phyloP scores from a whole-genome alignment of 1,140 invertebrate species.

The Drosophila murphyi region DNA sequence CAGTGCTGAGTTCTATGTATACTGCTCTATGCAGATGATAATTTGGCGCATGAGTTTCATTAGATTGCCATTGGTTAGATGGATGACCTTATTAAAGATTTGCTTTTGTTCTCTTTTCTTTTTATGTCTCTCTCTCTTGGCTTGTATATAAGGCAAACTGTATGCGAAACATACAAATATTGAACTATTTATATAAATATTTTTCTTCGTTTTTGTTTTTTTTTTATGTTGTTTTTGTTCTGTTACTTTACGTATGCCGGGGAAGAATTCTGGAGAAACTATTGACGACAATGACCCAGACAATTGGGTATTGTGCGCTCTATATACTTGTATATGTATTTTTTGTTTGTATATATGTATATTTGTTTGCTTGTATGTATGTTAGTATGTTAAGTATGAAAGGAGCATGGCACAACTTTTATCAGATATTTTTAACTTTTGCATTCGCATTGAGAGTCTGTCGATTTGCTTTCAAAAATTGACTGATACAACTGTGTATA shows the following conservation, averaged over 20 bases:
- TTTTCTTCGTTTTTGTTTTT: conserved; percentile 28
- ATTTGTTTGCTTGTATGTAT: conserved; percentile 6
- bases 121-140: conserved; percentile 52
- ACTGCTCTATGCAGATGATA: conserved; percentile 35
- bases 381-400: conserved; percentile 26
- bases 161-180: conserved; percentile 77
- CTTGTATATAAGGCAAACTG: conserved; percentile 83
- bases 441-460: conserved; percentile 36
- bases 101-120: conserved; percentile 9
- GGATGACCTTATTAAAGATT: conserved; percentile 34
- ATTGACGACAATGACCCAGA: conserved; percentile 21
- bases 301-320: conserved; percentile 19
- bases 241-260: conserved; percentile 57
- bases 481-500: conserved; percentile 56
- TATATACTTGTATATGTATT: conserved; percentile 14
- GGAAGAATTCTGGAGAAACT: conserved; percentile 66
- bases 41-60: conserved; percentile 57
- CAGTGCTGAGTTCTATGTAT: conserved; percentile 33
- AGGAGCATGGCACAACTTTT: conserved; percentile 50
- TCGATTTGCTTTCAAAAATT: conserved; percentile 54
- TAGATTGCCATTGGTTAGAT: conserved; percentile 44
- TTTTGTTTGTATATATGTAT: conserved; percentile 14
- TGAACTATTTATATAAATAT: conserved; percentile 77
- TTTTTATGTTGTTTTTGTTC: neutral
- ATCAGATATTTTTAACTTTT: conserved; percentile 16